Base-by-base conservation (phyloP, 2,113 vertebrate genomes). In the Cercopithecus mona region DNA sequence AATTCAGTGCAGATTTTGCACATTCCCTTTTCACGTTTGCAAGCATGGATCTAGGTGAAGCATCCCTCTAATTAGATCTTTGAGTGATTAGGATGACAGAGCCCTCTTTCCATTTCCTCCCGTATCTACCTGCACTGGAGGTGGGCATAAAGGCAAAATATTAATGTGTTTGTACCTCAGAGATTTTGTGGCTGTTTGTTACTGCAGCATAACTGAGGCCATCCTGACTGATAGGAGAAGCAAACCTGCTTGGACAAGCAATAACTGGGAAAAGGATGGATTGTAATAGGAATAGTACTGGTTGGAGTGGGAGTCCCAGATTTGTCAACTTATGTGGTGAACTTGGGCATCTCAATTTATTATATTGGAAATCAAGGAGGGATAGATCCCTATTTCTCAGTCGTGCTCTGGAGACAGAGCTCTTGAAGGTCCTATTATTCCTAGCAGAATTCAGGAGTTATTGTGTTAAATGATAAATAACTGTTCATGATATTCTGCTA, bases 91-190 rank as follows among this genome's bases (percentile, higher is more conserved):
- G 61, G 38, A 38, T 64, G 3, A 64, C 5, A 45, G 35, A 79
- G 64, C 5, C 45, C 6, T 6, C n/a, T 50, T 13, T 4, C 3
- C 2, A 4, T 7, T 13, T n/a, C 82, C 40, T 10, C 1, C 30
- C 25, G n/a, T 35, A 38, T 68, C 35, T 78, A 3, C 7, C n/a
- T 38, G n/a, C 64, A 14, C 10, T 8, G 43, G 59, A 83, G 23
- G 25, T 16, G 14, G 17, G 9, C 55, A 4, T 6, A 17, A 22
- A 8, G 16, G 4, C 38, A 52, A 79, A 30, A 11, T 23, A 16
- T 57, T 20, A 79, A 64, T 30, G 6, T 30, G 14, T n/a, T 5
- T 22, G 32, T 75, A 66, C 30, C 23, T 83, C 22, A 72, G 85
- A 48, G 38, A 55, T 80, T 40, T n/a, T 32, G 73, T 22, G n/a